Evolutionary conservation across 2,113 vertebrate genomes (phyloP).

Genomic region (Gallinago paraguaiae): DNA sequence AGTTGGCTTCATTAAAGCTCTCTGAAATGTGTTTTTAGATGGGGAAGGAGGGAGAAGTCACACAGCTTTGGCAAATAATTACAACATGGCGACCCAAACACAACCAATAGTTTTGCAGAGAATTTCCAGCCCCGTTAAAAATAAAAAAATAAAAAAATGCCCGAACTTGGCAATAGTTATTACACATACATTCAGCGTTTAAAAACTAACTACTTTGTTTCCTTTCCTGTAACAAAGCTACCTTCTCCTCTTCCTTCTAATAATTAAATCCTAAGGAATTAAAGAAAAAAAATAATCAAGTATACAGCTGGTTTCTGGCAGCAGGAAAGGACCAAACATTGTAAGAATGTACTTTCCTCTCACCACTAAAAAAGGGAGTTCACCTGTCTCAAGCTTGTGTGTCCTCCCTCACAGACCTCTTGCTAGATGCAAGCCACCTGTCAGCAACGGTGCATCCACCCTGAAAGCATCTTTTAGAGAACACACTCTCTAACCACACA

Average conservation of each 20-base stretch:
- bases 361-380: neutral
- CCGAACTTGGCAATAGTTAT: neutral
- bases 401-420: neutral
- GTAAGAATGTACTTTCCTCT: neutral
- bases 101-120: neutral
- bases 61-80: neutral
- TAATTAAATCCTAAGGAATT: neutral
- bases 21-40: neutral
- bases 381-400: neutral
- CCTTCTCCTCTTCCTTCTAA: neutral
- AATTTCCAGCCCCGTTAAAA: neutral
- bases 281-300: neutral
- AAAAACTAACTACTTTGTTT: neutral
- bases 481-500: neutral
- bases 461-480: neutral
- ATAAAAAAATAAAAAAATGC: too few species aligned
- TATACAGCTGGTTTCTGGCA: neutral
- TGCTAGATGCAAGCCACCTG: neutral
- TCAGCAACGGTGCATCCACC: neutral
- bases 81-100: neutral
- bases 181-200: neutral
- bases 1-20: neutral
- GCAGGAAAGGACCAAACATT: neutral
- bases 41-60: neutral
- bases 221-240: neutral